Percentiles rank a stretch among this genome's conserved stretches.
Evolutionary conservation across 2,797 vertebrate species (phyloP).

Genomic region (Gymnodraco acuticeps): DNA sequence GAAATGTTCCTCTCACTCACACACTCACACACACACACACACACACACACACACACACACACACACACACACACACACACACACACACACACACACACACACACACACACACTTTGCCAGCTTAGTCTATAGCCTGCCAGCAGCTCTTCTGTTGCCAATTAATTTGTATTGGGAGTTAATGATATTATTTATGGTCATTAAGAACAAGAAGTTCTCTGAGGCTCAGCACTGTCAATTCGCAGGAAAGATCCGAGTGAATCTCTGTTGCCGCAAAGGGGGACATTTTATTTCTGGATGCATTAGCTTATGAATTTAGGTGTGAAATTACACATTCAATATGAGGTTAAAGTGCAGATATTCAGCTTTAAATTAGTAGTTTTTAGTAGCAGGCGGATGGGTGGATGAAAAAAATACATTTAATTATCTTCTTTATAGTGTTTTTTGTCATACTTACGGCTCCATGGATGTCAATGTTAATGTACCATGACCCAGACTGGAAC

Average conservation of each 20-base stretch:
- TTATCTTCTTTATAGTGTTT: neutral
- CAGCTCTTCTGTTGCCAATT: conserved; percentile 69
- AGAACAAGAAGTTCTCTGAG: conserved; percentile 52
- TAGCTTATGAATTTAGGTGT: conserved; percentile 37
- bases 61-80: conserved; percentile 31
- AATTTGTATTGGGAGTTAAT: conserved; percentile 75
- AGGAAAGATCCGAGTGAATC: conserved; percentile 34
- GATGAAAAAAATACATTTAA: neutral
- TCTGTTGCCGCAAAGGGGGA: conserved; percentile 30
- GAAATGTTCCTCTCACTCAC: conserved; percentile 72
- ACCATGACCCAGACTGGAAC: neutral
- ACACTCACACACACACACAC: conserved; percentile 41
- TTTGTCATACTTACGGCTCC: neutral
- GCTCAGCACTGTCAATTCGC: conserved; percentile 52
- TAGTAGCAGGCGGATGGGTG: neutral
- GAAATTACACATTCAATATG: conserved; percentile 41
- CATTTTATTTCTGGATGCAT: conserved; percentile 33
- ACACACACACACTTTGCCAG: conserved; percentile 56
- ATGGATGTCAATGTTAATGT: neutral
- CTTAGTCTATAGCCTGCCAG: conserved; percentile 65
- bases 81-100: conserved; percentile 31
- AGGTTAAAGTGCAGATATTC: conserved; percentile 30
- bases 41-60: conserved; percentile 41
- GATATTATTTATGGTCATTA: conserved; percentile 80
- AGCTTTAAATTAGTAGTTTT: conserved; percentile 4